Conservation (phyloP, 2,888 invertebrate species). For the Caenorhabditis wallacei region DNA sequence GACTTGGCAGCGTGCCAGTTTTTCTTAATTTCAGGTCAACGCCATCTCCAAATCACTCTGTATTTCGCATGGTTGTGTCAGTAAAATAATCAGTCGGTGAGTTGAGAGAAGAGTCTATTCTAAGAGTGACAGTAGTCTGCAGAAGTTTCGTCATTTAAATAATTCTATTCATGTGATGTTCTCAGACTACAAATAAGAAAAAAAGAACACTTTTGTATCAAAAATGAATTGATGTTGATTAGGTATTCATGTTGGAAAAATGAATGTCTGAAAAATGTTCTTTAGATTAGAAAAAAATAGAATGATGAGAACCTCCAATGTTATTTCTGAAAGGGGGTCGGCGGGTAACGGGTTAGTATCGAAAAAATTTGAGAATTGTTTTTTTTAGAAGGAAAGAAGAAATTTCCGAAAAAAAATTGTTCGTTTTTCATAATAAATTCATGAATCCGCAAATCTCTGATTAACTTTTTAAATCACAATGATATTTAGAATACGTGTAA, state of each 20-base stretch:
- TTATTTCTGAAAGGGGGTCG: constrained; percentile 4
- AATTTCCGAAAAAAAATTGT: too few relatives aligned
- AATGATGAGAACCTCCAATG: constrained; percentile 1
- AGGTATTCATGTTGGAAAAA: constrained; percentile 11
- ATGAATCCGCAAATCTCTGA: too few relatives aligned
- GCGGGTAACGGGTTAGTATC: too few relatives aligned
- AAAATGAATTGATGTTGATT: neutral
- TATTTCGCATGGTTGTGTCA: constrained; percentile 82
- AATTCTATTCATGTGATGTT: constrained; percentile 6
- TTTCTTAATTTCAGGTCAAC: constrained; percentile 73
- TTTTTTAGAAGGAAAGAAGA: too few relatives aligned
- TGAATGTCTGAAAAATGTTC: constrained; percentile 28
- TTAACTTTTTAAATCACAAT: too few relatives aligned
- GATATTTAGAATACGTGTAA: too few relatives aligned
- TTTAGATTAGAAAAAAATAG: neutral
- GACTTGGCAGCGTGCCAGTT: constrained; percentile 23
- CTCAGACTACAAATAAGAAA: too few relatives aligned
- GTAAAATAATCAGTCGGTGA: constrained; percentile 81
- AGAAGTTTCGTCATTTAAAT: constrained; percentile 10
- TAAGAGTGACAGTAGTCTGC: neutral
- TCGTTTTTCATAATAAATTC: too few relatives aligned
- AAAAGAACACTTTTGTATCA: constrained; percentile 12
- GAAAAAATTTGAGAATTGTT: too few relatives aligned
- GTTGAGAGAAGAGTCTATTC: constrained; percentile 18
- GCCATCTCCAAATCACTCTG: constrained; percentile 82